These are phyloP conservation scores for Crocodylus rhombifer DNA, from an alignment of 2,797 vertebrate species.

Conservation along the genomic window DNA sequence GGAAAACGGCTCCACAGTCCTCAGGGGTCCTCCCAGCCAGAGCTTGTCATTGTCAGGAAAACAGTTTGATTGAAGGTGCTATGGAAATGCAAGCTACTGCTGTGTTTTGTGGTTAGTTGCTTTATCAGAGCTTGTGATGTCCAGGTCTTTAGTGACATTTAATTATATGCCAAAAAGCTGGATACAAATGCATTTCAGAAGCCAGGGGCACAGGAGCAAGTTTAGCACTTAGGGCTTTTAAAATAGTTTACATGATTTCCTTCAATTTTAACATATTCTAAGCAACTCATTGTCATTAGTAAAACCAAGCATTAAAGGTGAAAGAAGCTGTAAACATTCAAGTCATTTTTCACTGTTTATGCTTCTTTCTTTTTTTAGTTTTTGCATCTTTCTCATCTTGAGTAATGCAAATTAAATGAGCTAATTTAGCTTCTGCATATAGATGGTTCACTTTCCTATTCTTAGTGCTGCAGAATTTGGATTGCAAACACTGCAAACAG, in stretches of 20 bases:
- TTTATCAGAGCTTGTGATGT: not conserved
- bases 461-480: slow-evolving; percentile 27
- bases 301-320: not conserved
- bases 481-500: not conserved
- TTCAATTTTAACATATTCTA: not conserved
- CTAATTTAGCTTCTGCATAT: slow-evolving; percentile 10
- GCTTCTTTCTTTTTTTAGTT: not conserved
- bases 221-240: not conserved
- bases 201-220: not conserved
- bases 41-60: too few species aligned
- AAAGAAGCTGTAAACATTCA: not conserved
- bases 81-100: not conserved
- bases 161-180: not conserved
- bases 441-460: not conserved
- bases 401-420: not conserved
- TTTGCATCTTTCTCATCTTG: not conserved
- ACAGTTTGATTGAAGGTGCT: not conserved
- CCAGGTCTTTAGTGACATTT: not conserved
- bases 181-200: not conserved
- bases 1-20: too few species aligned
- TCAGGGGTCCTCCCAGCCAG: too few species aligned
- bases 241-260: not conserved
- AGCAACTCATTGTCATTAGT: not conserved
- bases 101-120: not conserved
- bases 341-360: not conserved